A percentile compares a stretch with the other conserved stretches of the same genome.
phyloP scores from a whole-genome alignment of 2,888 invertebrate genomes.

The Capitulum mitella region DNA sequence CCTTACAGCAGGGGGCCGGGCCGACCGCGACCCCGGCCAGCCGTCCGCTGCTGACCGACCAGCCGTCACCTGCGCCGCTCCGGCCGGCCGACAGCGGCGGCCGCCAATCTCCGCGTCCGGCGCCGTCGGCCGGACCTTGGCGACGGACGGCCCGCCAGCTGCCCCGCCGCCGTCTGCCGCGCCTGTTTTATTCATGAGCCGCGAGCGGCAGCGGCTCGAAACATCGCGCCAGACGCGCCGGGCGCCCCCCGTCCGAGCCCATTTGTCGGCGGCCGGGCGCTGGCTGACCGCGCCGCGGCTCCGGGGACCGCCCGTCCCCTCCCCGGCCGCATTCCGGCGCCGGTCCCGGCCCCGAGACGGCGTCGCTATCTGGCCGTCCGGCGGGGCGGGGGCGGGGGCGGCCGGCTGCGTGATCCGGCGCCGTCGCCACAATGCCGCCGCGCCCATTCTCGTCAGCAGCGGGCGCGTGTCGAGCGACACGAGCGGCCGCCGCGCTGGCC shows the following conservation, averaged over 20 bases:
- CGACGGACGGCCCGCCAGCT: neutral
- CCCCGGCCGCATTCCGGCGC: neutral
- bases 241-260: neutral
- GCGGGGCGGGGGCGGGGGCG: too few relatives aligned
- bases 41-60: neutral
- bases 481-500: too few relatives aligned
- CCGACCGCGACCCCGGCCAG: too few relatives aligned
- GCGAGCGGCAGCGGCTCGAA: neutral
- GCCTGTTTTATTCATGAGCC: conserved; percentile 11
- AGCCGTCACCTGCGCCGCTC: neutral
- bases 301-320: too few relatives aligned
- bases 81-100: neutral
- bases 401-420: too few relatives aligned
- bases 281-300: neutral
- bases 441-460: neutral
- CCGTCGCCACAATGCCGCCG: too few relatives aligned
- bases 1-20: too few relatives aligned
- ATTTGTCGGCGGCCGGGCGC: neutral
- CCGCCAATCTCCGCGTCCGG: neutral
- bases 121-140: neutral
- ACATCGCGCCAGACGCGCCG: neutral
- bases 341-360: neutral
- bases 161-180: neutral
- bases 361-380: too few relatives aligned
- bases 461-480: neutral